phyloP scores from a whole-genome alignment of 2,797 vertebrate genomes.

The Gymnoscopelus microlampas region DNA sequence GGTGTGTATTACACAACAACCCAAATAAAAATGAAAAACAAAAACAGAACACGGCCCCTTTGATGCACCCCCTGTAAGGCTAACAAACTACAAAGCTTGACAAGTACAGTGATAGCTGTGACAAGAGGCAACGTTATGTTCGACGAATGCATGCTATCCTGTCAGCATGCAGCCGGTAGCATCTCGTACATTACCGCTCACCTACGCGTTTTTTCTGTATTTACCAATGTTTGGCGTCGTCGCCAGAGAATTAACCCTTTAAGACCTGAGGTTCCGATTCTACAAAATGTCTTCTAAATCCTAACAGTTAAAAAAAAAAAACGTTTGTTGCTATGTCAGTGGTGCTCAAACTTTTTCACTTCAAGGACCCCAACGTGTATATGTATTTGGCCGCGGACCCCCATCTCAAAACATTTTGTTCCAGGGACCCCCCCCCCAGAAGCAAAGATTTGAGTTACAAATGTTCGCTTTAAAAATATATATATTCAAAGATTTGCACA shows the following conservation, averaged over 20 bases:
- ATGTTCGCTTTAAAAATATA: too few species aligned
- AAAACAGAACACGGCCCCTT: background rate
- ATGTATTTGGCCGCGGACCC: too few species aligned
- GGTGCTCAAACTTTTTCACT: too few species aligned
- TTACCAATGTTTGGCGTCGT: slow-evolving; percentile 27
- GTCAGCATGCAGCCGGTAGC: slow-evolving; percentile 12
- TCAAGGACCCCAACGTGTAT: too few species aligned
- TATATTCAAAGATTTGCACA: too few species aligned
- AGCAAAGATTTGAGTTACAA: too few species aligned
- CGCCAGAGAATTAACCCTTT: slow-evolving; percentile 26
- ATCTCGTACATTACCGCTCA: background rate
- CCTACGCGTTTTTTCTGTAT: slow-evolving; percentile 22
- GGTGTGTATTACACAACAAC: slow-evolving; percentile 39
- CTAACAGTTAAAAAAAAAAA: too few species aligned
- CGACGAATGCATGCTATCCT: slow-evolving; percentile 4
- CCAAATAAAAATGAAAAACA: slow-evolving; percentile 24
- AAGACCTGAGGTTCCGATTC: too few species aligned
- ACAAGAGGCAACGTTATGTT: slow-evolving; percentile 19
- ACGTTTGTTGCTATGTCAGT: too few species aligned
- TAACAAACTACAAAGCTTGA: background rate
- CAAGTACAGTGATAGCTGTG: slow-evolving; percentile 7
- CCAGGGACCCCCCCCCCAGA: too few species aligned
- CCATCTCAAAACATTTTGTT: too few species aligned
- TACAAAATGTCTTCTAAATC: too few species aligned
- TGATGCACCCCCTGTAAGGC: slow-evolving; percentile 1